Conservation (phyloP, 1,140 invertebrate genomes). For the Drosophila erecta region DNA sequence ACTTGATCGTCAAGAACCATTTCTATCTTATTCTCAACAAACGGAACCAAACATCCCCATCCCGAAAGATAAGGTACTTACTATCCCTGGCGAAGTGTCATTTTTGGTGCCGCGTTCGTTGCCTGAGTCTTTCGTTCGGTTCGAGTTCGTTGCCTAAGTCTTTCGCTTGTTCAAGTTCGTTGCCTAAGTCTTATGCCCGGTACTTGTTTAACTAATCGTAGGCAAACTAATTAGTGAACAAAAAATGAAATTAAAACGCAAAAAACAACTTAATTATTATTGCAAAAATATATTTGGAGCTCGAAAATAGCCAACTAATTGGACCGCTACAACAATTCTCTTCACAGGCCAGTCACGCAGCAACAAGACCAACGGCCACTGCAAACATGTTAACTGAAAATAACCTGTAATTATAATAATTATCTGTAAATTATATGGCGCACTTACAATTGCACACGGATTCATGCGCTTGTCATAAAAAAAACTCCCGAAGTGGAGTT, state of each 20-base stretch:
- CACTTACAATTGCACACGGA: conserved; percentile 78
- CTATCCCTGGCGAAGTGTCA: not conserved
- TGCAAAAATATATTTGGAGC: conserved; percentile 46
- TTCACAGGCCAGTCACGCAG: conserved; percentile 49
- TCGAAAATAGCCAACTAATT: conserved; percentile 58
- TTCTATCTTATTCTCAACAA: conserved; percentile 10
- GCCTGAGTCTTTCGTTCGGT: not conserved
- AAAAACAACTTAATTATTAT: conserved; percentile 58
- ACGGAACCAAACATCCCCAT: not conserved
- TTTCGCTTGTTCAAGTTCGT: conserved; percentile 34
- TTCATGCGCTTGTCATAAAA: conserved; percentile 79
- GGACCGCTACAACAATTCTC: conserved; percentile 41
- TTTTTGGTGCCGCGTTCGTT: not conserved
- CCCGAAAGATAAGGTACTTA: conserved; percentile 1
- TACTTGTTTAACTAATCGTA: conserved; percentile 27
- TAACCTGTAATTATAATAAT: conserved; percentile 82
- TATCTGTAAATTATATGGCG: conserved; percentile 82
- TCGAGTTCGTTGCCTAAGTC: not conserved
- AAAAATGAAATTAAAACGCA: conserved; percentile 60
- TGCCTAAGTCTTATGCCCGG: conserved; percentile 40
- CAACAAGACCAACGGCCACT: conserved; percentile 18
- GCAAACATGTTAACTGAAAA: conserved; percentile 76
- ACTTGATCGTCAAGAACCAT: conserved; percentile 12
- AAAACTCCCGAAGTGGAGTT: conserved; percentile 48
- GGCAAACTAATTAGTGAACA: conserved; percentile 53